phyloP scores from a whole-genome alignment of 1,140 invertebrate genomes.

The Drosophila serrata region DNA sequence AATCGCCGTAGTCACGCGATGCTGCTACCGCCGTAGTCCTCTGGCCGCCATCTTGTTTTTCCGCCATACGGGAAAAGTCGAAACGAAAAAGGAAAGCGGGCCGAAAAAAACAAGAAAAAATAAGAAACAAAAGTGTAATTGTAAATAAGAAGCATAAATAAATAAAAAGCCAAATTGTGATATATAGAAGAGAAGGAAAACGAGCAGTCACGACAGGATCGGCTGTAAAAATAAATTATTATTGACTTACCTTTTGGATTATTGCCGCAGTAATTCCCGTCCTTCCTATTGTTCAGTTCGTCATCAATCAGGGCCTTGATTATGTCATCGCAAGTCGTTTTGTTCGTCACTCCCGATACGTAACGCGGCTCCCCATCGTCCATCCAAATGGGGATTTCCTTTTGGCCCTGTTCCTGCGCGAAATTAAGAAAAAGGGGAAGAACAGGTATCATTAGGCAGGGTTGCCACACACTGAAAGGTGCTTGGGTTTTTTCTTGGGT shows the following conservation, averaged over 20 bases:
- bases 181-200: conserved; percentile 11
- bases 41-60: conserved; percentile 75
- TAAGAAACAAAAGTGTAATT: conserved; percentile 41
- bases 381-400: conserved; percentile 85
- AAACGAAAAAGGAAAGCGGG: conserved; percentile 25
- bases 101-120: conserved; percentile 37
- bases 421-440: background rate
- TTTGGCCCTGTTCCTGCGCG: conserved; percentile 70
- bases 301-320: conserved; percentile 85
- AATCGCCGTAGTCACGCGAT: conserved; percentile 85
- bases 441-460: background rate
- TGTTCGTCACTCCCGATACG: conserved; percentile 82
- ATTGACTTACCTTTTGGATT: conserved; percentile 61
- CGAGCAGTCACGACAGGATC: conserved; percentile 43
- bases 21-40: conserved; percentile 43
- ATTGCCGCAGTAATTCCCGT: conserved; percentile 43
- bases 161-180: conserved; percentile 52
- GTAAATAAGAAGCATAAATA: conserved; percentile 61
- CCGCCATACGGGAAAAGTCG: conserved; percentile 26
- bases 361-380: conserved; percentile 76
- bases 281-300: conserved; percentile 59
- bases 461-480: background rate
- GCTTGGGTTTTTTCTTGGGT: no score
- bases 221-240: conserved; percentile 33
- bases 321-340: conserved; percentile 85